A percentile compares a stretch with the other conserved stretches of the same genome.
Evolutionary conservation across 2,888 invertebrate genomes (phyloP).

Genomic region (Gryllus longicercus): DNA sequence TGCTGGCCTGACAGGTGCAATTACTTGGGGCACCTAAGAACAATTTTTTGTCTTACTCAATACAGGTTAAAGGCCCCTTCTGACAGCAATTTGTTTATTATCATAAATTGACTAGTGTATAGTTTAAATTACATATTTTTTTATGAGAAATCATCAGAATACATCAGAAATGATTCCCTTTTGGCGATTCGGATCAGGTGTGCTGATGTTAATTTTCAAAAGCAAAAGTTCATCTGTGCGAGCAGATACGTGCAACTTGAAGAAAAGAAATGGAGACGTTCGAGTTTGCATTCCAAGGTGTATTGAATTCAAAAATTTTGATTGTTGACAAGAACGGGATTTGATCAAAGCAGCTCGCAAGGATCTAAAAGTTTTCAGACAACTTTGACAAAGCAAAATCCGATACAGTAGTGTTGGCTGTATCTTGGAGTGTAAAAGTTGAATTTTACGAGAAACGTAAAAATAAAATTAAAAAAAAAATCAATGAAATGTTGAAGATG

Average conservation of each 20-base stretch:
- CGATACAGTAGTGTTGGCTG: not conserved
- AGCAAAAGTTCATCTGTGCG: not conserved
- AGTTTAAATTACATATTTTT: too few relatives aligned
- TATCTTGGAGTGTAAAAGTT: not conserved
- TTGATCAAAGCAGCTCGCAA: not conserved
- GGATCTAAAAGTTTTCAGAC: not conserved
- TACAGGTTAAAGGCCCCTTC: too few relatives aligned
- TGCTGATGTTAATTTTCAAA: not conserved
- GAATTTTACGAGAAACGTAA: not conserved
- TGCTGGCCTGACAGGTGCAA: too few relatives aligned
- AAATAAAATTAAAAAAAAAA: not conserved
- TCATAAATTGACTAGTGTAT: too few relatives aligned
- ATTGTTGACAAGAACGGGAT: not conserved
- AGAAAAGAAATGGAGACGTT: not conserved
- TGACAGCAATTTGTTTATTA: too few relatives aligned
- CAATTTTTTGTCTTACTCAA: too few relatives aligned
- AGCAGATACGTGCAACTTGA: not conserved
- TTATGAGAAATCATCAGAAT: not conserved
- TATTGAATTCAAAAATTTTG: not conserved
- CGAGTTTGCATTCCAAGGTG: not conserved
- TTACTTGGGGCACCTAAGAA: too few relatives aligned
- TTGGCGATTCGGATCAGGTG: not conserved
- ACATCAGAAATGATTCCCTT: not conserved
- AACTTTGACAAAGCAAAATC: not conserved
- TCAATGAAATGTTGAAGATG: too few relatives aligned